Base-by-base conservation (phyloP, 2,797 vertebrate genomes). In the Sorex maritimensis region DNA sequence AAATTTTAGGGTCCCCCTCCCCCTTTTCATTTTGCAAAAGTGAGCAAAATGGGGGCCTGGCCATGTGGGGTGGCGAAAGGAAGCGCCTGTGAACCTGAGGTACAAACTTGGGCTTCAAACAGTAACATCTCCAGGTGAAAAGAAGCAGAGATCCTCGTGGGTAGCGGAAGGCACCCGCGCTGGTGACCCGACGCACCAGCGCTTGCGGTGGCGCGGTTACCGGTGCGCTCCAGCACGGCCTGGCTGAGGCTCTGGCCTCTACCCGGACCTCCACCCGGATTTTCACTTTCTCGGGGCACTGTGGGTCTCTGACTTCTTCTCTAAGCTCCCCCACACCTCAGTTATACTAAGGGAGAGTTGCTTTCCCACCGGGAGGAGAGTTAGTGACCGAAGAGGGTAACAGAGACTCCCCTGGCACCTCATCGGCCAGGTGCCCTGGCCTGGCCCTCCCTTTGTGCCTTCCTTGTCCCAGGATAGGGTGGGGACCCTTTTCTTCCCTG, bases 291-390 rank as follows among this genome's bases (percentile, higher is more conserved):
- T 61, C 58, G 17, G 17, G 17, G 17, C 6, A 61, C 58, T 6
- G 19, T 3, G 19, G 58, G 21, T 67, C 41, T 19, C 0, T 0
- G 14, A 0, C 19, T 21, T 0, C 28, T 6, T 6, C 28, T 8
- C 1, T 0, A 5, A 8, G 6, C 26, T 38, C 10, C 3, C 55
- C 21, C 63, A 14, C 0, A 0, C 23, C 12, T 21, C 19, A 1
- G 4, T 34, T 34, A 61, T 61, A 61, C 21, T 17, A 8, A 0
- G 1, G 46, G n/a, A 34, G 14, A 41, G 15, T 28, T 63, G 46
- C 58, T 7, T 61, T 61, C 58, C 58, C 58, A 6, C 5, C 58
- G 19, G 6, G 58, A 61, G 21, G 58, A 61, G 5, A 61, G 58
- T 52, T 11, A 52, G 14, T 21, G 58, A 14, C 58, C 58, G 15